Evolutionary conservation across 2,113 vertebrate genomes (phyloP).

Genomic region (Rynchops niger): DNA sequence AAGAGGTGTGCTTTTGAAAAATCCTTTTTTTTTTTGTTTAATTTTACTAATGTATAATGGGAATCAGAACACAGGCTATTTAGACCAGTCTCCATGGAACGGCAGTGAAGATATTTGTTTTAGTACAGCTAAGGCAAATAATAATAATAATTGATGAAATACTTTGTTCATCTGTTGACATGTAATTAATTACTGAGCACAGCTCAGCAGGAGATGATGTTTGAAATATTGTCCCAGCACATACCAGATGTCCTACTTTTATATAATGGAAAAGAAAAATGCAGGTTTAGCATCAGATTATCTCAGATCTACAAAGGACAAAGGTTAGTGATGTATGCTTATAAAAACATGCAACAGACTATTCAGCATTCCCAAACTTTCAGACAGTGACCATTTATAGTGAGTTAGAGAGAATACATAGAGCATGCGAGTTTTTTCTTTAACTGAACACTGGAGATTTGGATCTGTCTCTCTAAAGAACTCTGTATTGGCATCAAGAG

Average conservation of each 20-base stretch:
- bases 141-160: not conserved
- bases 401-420: not conserved
- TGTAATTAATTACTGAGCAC: not conserved
- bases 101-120: not conserved
- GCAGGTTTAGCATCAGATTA: not conserved
- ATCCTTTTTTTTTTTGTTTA: not conserved
- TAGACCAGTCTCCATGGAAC: not conserved
- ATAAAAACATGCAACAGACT: not conserved
- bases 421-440: not conserved
- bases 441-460: not conserved
- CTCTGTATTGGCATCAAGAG: not conserved
- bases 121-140: not conserved
- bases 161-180: not conserved
- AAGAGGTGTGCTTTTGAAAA: not conserved
- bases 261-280: not conserved
- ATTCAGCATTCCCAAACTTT: not conserved
- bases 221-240: not conserved
- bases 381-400: not conserved
- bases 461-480: not conserved
- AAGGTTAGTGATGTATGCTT: not conserved
- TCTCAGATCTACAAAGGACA: not conserved
- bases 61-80: not conserved
- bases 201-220: not conserved
- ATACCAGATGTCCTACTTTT: not conserved
- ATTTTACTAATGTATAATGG: not conserved